Evolutionary conservation across 2,888 invertebrate genomes (phyloP).

Genomic region (Apodemia zela): DNA sequence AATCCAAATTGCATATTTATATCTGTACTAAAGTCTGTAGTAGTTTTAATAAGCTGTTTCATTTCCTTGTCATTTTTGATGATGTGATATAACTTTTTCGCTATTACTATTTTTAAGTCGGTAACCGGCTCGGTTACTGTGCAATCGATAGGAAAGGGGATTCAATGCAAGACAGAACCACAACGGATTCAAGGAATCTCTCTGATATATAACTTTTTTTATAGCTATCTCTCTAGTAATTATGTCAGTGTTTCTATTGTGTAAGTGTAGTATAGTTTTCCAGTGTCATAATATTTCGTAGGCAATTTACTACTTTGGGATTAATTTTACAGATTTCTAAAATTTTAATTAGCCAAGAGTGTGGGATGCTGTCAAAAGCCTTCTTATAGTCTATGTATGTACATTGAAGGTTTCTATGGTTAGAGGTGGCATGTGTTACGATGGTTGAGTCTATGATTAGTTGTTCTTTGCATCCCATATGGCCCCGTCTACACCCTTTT

Average conservation of each 20-base stretch:
- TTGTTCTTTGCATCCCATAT: too few relatives aligned
- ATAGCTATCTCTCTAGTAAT: constrained; percentile 12
- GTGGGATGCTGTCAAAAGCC: constrained; percentile 25
- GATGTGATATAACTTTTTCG: constrained; percentile 18
- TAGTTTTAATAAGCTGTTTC: constrained; percentile 22
- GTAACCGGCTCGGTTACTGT: not conserved
- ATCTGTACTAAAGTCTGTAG: constrained; percentile 21
- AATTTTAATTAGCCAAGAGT: constrained; percentile 23
- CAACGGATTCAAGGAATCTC: constrained; percentile 24
- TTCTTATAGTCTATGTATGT: too few relatives aligned
- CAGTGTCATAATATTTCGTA: constrained; percentile 2
- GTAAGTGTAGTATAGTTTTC: not conserved
- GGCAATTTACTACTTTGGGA: not conserved
- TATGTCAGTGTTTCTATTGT: not conserved
- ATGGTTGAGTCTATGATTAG: too few relatives aligned
- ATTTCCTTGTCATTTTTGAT: constrained; percentile 20
- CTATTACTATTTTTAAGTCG: constrained; percentile 3
- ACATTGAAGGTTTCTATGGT: too few relatives aligned
- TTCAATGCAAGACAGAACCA: constrained; percentile 30
- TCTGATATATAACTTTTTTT: constrained; percentile 19
- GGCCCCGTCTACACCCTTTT: too few relatives aligned
- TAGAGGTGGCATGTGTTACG: too few relatives aligned
- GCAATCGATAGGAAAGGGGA: constrained; percentile 12
- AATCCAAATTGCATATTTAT: constrained; percentile 24
- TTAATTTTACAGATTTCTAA: constrained; percentile 23